Evolutionary conservation across 2,797 vertebrate genomes (phyloP), one percentile per base, ranked within the genome.

Genomic region (Etheostoma perlongum): DNA sequence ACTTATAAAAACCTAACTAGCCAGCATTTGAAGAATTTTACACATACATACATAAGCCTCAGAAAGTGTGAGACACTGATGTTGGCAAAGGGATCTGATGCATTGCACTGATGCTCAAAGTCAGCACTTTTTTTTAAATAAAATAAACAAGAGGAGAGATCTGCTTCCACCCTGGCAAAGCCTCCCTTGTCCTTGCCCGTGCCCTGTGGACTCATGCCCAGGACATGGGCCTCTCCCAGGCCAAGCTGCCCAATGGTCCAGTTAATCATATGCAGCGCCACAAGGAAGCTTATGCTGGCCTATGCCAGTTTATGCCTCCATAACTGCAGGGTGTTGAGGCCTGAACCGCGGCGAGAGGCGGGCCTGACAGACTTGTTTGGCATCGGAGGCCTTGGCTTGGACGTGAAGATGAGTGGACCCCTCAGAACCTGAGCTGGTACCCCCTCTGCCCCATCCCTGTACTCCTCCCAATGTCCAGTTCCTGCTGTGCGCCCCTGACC

Each of bases 211-310:
- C 86, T 58, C 83, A 79, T 94, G 91, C 93, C 92, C 93, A 89
- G 87, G 91, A 83, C 91, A 84, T 62, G 79, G 83, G 77, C 87
- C 85, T 89, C 82, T 89, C 85, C 81, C 66, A 79, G 90, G 92
- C 94, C 93, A 93, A 93, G 90, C 91, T 94, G 90, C 93, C 91
- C 94, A 94, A 93, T 94, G 90, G 91, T 92, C 92, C 94, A 93
- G 92, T 88, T 94, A 95, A 95, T 95, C 91, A 95, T 93, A 95
- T 94, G 93, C 94, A 93, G 94, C 65, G 91, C 93, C 85, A 87
- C 80, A 73, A 94, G 93, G 90, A 94, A 93, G 92, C 89, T 87
- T 91, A 86, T 92, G 92, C 76, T 88, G 87, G 74, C 87, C 86
- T 72, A 85, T 90, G 85, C 90, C 91, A 91, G 89, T 89, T 84